Evolutionary conservation across 2,113 vertebrate genomes (phyloP).

Genomic region (Theristicus caerulescens): DNA sequence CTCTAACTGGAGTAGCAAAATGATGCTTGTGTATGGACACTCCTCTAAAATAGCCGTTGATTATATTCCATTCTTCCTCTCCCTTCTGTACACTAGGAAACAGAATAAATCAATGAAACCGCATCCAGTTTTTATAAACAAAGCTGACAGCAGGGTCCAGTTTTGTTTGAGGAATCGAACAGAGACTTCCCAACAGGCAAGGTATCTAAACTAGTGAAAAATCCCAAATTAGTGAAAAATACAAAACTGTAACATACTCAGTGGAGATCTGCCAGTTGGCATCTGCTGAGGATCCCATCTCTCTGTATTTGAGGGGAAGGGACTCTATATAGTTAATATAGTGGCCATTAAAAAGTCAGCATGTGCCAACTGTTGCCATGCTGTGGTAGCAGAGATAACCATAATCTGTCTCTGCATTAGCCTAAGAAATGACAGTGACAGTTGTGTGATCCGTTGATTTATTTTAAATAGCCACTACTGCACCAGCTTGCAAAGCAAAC

Average conservation of each 20-base stretch:
- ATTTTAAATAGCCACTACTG: background rate
- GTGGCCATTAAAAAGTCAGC: background rate
- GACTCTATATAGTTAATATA: background rate
- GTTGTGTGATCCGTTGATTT: background rate
- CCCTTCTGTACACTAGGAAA: background rate
- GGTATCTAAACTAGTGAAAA: background rate
- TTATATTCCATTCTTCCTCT: background rate
- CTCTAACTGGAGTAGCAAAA: background rate
- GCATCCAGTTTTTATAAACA: background rate
- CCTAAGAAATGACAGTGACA: background rate
- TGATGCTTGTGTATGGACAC: fast-evolving
- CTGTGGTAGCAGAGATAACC: background rate
- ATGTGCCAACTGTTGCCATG: background rate
- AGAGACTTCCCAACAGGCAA: background rate
- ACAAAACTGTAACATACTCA: background rate
- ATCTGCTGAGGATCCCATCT: background rate
- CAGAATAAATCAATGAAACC: background rate
- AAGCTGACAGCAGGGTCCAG: background rate
- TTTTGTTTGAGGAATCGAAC: background rate
- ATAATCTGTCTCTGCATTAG: background rate
- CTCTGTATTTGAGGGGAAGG: background rate
- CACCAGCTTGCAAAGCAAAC: background rate
- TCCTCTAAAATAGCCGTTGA: fast-evolving
- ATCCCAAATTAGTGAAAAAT: background rate
- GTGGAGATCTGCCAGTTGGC: background rate